These are phyloP conservation scores for Thryonomys swinderianus DNA, from an alignment of 2,113 vertebrate species.

Conservation along the genomic window DNA sequence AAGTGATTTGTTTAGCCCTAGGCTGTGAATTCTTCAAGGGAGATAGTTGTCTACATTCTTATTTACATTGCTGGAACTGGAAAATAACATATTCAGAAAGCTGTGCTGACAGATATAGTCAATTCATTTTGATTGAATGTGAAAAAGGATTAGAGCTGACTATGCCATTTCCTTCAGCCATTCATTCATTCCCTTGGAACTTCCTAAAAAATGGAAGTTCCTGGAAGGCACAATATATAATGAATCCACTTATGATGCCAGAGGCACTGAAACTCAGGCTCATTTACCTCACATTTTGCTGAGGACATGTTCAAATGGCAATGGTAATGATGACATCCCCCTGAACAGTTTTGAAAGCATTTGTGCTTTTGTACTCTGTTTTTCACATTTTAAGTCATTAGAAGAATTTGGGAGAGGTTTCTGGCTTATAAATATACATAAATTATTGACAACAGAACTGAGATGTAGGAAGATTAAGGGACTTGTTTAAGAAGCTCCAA, in stretches of 20 bases:
- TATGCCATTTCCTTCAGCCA: not conserved
- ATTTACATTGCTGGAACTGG: slow-evolving; percentile 11
- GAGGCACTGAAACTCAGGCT: not conserved
- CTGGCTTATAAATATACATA: not conserved
- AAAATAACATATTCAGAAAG: not conserved
- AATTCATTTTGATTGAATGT: not conserved
- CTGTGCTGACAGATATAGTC: not conserved
- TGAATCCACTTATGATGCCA: not conserved
- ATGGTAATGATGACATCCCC: not conserved
- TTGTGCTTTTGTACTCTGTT: not conserved
- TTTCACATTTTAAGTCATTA: slow-evolving; percentile 36
- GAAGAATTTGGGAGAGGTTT: not conserved
- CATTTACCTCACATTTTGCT: not conserved
- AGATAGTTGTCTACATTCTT: not conserved
- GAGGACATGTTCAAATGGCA: not conserved
- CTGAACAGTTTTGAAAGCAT: not conserved
- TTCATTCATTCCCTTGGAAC: not conserved
- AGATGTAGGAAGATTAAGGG: not conserved
- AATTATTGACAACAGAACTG: slow-evolving; percentile 17
- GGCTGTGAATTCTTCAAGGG: not conserved
- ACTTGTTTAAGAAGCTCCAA: not conserved
- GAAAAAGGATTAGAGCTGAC: not conserved
- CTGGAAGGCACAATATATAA: not conserved
- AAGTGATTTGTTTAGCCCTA: not conserved
- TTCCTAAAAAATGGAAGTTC: not conserved